phyloP scores from a whole-genome alignment of 1,140 invertebrate genomes.

The Zaprionus taronus region DNA sequence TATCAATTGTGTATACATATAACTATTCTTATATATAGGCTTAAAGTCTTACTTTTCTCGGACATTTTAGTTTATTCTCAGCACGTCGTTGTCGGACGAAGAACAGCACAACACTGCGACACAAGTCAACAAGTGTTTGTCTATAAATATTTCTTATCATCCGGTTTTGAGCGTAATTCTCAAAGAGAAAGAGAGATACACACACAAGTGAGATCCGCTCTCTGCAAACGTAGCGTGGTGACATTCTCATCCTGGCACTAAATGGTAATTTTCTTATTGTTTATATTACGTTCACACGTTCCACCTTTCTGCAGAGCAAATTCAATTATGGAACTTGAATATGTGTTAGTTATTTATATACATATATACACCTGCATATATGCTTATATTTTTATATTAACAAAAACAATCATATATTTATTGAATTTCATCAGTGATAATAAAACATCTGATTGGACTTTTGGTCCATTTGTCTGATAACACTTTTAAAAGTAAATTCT shows the following conservation, averaged over 20 bases:
- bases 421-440: not conserved
- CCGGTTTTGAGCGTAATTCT: conserved; percentile 15
- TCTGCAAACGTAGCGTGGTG: not conserved
- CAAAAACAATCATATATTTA: not conserved
- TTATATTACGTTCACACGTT: not conserved
- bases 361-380: not conserved
- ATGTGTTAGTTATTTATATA: not conserved
- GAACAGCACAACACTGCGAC: conserved; percentile 38
- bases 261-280: not conserved
- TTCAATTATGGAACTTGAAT: not conserved
- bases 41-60: conserved; percentile 47
- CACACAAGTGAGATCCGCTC: not conserved
- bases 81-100: conserved; percentile 44
- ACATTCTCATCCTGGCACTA: not conserved
- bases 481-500: not conserved
- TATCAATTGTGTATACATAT: conserved; percentile 18
- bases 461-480: not conserved
- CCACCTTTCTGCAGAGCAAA: not conserved
- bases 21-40: not conserved
- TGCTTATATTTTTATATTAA: not conserved
- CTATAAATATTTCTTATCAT: conserved; percentile 9
- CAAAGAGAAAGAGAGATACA: not conserved
- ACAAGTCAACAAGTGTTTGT: not conserved
- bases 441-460: not conserved
- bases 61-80: conserved; percentile 44